Percentiles rank a stretch among this genome's conserved stretches.
phyloP scores from a whole-genome alignment of 2,797 vertebrate genomes.

The Schizopygopsis malacanthus region DNA sequence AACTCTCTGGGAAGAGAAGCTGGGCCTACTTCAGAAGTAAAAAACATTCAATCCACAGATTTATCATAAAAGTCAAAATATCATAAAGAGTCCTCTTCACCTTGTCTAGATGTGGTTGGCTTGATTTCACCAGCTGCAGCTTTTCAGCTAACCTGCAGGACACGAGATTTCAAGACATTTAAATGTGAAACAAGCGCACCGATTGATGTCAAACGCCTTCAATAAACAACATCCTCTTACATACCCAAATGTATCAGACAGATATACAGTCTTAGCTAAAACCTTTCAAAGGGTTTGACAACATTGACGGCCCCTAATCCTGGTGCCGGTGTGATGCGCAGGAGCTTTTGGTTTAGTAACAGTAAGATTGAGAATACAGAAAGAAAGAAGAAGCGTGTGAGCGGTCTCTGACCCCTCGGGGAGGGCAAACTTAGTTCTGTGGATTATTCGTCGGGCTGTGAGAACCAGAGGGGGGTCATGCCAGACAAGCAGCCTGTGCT shows the following conservation, averaged over 20 bases:
- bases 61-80: too few relatives aligned
- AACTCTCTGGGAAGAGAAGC: neutral
- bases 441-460: constrained; percentile 78
- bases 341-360: constrained; percentile 35
- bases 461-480: constrained; percentile 74
- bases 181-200: constrained; percentile 35
- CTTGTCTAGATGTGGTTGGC: constrained; percentile 63
- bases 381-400: constrained; percentile 41
- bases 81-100: constrained; percentile 26
- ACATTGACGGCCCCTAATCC: constrained; percentile 34
- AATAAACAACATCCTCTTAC: constrained; percentile 47
- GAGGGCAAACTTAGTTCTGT: constrained; percentile 81
- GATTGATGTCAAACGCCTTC: constrained; percentile 46
- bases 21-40: neutral
- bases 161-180: constrained; percentile 51
- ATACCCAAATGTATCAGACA: constrained; percentile 50
- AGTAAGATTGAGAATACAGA: constrained; percentile 38
- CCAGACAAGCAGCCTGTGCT: constrained; percentile 80
- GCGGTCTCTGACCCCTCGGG: constrained; percentile 74
- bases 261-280: constrained; percentile 50
- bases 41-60: neutral
- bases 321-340: constrained; percentile 46
- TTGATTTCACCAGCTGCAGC: constrained; percentile 57
- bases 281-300: constrained; percentile 53
- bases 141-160: constrained; percentile 58